Percentiles rank a stretch among this genome's conserved stretches.
Conservation (phyloP, 2,888 invertebrate species). For the Horisme vitalbata region DNA sequence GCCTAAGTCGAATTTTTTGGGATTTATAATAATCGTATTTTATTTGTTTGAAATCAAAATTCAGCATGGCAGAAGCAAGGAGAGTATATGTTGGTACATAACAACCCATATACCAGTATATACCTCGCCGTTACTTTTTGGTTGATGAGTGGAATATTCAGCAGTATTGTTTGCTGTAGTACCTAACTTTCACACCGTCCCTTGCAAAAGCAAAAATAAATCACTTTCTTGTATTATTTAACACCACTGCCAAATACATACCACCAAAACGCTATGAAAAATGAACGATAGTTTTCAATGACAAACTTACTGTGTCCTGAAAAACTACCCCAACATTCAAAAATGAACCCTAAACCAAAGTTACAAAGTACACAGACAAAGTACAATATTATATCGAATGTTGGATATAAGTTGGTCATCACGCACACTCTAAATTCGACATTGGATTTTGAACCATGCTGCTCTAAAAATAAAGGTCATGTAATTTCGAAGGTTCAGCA, state of each 20-base stretch:
- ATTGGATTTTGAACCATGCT: conserved; percentile 8
- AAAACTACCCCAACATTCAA: neutral
- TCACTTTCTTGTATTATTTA: conserved; percentile 40
- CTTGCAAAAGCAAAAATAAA: conserved; percentile 25
- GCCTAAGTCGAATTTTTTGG: too few relatives aligned
- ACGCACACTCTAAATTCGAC: conserved; percentile 29
- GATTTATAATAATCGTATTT: too few relatives aligned
- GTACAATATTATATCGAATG: neutral
- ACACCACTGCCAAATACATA: conserved; percentile 43
- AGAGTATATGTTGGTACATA: too few relatives aligned
- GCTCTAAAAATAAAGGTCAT: conserved; percentile 1
- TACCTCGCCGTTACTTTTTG: too few relatives aligned
- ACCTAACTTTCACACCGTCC: conserved; percentile 6
- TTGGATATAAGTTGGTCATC: conserved; percentile 31
- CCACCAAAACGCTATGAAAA: conserved; percentile 53
- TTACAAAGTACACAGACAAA: neutral
- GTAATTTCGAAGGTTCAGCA: neutral
- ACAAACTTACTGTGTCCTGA: conserved; percentile 16
- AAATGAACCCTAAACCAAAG: neutral
- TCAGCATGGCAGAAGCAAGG: too few relatives aligned
- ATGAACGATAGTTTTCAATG: conserved; percentile 49
- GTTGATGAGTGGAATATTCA: too few relatives aligned
- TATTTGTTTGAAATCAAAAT: too few relatives aligned
- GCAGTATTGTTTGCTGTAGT: too few relatives aligned
- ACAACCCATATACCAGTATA: too few relatives aligned